Conservation (phyloP, 2,797 vertebrate species). For the Ctenopoma multispine region DNA sequence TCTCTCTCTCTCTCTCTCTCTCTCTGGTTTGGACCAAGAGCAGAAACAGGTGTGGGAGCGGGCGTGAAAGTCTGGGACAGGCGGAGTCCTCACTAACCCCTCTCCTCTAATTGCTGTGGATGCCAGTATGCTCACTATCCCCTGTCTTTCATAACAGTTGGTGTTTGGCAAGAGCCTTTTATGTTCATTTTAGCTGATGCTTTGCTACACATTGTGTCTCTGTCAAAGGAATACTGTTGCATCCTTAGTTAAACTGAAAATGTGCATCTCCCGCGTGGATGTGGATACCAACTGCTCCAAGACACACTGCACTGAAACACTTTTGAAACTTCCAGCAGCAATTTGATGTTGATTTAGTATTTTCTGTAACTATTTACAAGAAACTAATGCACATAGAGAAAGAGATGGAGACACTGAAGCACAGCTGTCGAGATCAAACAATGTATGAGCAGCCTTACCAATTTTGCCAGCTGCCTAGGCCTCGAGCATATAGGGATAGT, state of each 20-base stretch:
- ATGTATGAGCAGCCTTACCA: conserved; percentile 41
- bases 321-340: conserved; percentile 65
- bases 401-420: conserved; percentile 35
- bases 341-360: conserved; percentile 64
- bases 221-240: conserved; percentile 66
- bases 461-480: conserved; percentile 37
- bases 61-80: conserved; percentile 66
- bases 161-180: conserved; percentile 73
- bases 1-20: conserved; percentile 23
- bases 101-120: conserved; percentile 77
- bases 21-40: conserved; percentile 59
- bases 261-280: conserved; percentile 23
- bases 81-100: conserved; percentile 67
- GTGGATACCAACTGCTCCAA: conserved; percentile 62
- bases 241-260: conserved; percentile 55
- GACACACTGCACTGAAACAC: conserved; percentile 31
- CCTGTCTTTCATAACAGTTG: conserved; percentile 78
- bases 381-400: conserved; percentile 55
- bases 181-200: conserved; percentile 72
- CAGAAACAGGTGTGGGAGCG: conserved; percentile 80
- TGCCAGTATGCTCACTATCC: conserved; percentile 66
- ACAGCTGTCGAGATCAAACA: conserved; percentile 62
- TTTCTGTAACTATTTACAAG: conserved; percentile 58
- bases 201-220: conserved; percentile 69
- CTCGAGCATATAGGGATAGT: conserved; percentile 37